These are phyloP conservation scores for Hemitrygon akajei DNA, from an alignment of 2,797 vertebrate genomes.

Conservation along the genomic window DNA sequence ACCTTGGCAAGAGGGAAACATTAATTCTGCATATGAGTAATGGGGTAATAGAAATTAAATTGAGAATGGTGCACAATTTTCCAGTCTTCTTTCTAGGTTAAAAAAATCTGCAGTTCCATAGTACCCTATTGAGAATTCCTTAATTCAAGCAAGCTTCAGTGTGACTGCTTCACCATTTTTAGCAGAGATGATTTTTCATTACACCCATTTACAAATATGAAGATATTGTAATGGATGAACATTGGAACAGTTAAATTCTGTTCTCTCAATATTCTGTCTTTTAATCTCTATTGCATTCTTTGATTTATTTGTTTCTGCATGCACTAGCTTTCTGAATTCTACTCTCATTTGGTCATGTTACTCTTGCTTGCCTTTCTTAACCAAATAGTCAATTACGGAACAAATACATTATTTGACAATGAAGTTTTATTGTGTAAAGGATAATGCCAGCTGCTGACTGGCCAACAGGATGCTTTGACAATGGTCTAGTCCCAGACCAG, in stretches of 20 bases:
- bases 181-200: background rate
- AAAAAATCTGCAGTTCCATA: background rate
- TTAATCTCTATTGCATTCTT: background rate
- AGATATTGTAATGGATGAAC: background rate
- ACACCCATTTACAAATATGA: background rate
- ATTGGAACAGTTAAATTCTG: background rate
- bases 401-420: background rate
- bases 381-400: background rate
- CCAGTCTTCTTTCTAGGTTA: background rate
- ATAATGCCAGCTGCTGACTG: background rate
- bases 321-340: background rate
- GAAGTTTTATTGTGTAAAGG: background rate
- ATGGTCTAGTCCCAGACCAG: slow-evolving; percentile 26
- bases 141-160: background rate
- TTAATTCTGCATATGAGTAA: background rate
- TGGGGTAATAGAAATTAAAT: background rate
- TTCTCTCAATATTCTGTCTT: background rate
- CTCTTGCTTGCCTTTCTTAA: background rate
- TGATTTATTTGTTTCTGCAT: background rate
- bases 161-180: background rate
- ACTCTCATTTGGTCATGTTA: background rate
- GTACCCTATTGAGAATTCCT: background rate
- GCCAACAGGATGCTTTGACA: slow-evolving; percentile 19
- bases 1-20: background rate
- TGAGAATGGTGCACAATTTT: background rate